Evolutionary conservation across 2,888 invertebrate species (phyloP), one percentile per base, ranked within the genome.

Genomic region (Trissoscelio sp.): DNA sequence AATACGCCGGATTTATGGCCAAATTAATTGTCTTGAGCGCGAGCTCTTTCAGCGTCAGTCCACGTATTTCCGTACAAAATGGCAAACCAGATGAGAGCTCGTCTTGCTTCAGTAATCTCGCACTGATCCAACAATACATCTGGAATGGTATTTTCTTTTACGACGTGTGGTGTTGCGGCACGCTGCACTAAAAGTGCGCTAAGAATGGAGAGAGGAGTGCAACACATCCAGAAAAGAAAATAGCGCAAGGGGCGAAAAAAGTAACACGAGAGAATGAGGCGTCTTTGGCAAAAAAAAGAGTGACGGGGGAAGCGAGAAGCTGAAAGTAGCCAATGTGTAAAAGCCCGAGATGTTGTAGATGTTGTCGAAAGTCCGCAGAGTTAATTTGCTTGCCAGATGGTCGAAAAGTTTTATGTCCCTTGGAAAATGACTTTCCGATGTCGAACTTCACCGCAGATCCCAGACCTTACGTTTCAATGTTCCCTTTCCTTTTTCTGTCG

Each of bases 341-440:
- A 57, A 58, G 78, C 16, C 28, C 51, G 39, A 57, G 11, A 66
- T 34, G 67, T 55, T 53, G 44, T 37, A 66, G 31, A 64, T 67
- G 70, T 70, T 79, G 79, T 79, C 79, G 79, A 66, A 79, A 79
- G 69, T 79, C 79, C 72, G 73, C 53, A 66, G 79, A 72, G 79
- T 79, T 79, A 72, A 79, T 73, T 79, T 79, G 79, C 66, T 79
- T 72, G 79, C 64, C 79, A 79, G 79, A 79, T 79, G 79, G 79
- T 66, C 66, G 72, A 72, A 79, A 79, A 72, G 70, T 78, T 78
- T 78, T 78, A 78, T 64, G 79, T 79, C 72, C 66, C 57, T 79
- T 66, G 20, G 72, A 79, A 79, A 72, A 79, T 72, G 79, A 79
- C 79, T 79, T 79, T 79, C 72, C 79, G 66, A 79, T 79, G 79